Evolutionary conservation across 2,888 invertebrate species (phyloP), one percentile per base, ranked within the genome.

Genomic region (Bellardia pandia): DNA sequence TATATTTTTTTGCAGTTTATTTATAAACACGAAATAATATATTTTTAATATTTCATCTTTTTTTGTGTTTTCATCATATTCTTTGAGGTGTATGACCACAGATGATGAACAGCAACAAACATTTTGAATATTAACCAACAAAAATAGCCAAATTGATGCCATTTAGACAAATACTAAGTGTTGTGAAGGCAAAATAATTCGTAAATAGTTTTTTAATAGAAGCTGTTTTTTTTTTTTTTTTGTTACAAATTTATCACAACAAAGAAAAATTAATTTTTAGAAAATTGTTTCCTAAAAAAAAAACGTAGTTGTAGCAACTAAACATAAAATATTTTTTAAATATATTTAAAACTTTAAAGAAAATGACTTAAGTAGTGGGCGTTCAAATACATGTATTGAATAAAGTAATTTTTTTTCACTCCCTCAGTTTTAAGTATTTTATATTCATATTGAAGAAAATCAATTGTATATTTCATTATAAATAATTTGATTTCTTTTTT

Each of bases 401-500:
- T 37, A 37, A 37, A 4, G 37, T 37, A 6, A 4, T 37, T 1
- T 1, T 4, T 37, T 37, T 37, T 37, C 11, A 11, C 13, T 45
- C 45, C 11, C 45, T 11, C 3, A 11, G 45, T 45, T 45, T 45
- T 9, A 45, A 45, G 11, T 45, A 45, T 9, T 45, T 45, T 45
- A 13, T 45, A 45, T 45, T 13, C 3, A 2, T 11, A 14, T 51
- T 14, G 3, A 51, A 51, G 6, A 3, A 51, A 51, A 14, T n/a
- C 6, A 5, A 51, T 33, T 56, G 2, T 8, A 56, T 56, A n/a
- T 62, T 62, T 64, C 40, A 40, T n/a, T 64, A 16, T 8, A 64
- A 64, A 64, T 64, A 64, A 40, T 40, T 64, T 64, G n/a, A n/a
- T 62, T 40, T 14, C 5, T 62, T 64, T 16, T 16, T 64, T 64